phyloP scores from a whole-genome alignment of 2,113 vertebrate species.

The Neogale vison region DNA sequence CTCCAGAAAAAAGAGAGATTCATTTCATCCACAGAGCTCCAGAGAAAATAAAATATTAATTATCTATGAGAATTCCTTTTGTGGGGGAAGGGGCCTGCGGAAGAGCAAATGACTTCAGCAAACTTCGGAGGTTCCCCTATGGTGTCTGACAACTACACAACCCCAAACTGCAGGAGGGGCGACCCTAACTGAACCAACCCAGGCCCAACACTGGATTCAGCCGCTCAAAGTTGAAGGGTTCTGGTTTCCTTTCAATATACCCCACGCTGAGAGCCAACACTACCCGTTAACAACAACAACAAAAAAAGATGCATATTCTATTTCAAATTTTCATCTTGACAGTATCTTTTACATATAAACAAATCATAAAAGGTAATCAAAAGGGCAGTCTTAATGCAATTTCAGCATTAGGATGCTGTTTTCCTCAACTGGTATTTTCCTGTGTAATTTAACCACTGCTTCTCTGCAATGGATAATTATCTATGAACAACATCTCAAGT shows the following conservation, averaged over 20 bases:
- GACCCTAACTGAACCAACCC: not conserved
- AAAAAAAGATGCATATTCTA: not conserved
- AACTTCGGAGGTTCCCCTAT: not conserved
- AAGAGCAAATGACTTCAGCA: not conserved
- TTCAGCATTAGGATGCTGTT: not conserved
- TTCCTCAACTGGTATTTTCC: not conserved
- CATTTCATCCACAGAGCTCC: not conserved
- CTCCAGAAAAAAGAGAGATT: not conserved
- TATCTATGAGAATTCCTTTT: not conserved
- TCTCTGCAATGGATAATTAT: conserved; percentile 31
- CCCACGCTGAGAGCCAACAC: not conserved
- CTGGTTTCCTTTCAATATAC: not conserved
- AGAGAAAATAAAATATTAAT: not conserved
- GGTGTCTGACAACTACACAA: not conserved
- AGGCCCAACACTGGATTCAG: not conserved
- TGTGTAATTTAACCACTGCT: conserved; percentile 34
- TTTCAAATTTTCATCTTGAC: not conserved
- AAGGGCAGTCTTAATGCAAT: not conserved
- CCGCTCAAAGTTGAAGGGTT: not conserved
- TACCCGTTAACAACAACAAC: not conserved
- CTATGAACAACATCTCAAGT: conserved; percentile 41
- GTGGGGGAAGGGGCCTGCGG: accelerated
- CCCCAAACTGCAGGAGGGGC: not conserved
- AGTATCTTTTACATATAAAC: not conserved
- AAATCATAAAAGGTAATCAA: not conserved